Percentiles rank a stretch among this genome's conserved stretches.
phyloP scores from a whole-genome alignment of 2,797 vertebrate genomes.

The Percopsis omiscomaycus region DNA sequence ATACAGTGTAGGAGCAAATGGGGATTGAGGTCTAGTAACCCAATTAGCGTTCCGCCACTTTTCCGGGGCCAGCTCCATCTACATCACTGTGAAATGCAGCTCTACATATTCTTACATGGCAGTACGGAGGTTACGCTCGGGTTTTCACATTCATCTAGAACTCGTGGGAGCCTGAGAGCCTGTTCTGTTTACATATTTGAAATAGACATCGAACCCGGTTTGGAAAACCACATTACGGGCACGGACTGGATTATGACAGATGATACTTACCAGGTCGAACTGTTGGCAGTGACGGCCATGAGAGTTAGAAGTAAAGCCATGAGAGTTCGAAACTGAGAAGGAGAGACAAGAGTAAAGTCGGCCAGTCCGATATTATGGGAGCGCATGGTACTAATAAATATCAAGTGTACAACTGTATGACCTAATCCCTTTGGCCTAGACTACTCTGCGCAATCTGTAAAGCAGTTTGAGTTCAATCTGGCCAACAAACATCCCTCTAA shows the following conservation, averaged over 20 bases:
- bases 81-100: slow-evolving; percentile 26
- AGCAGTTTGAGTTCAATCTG: slow-evolving; percentile 11
- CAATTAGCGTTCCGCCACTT: slow-evolving; percentile 60
- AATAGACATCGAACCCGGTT: not conserved
- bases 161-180: not conserved
- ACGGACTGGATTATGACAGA: too few relatives aligned
- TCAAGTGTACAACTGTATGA: slow-evolving; percentile 27
- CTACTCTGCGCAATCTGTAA: slow-evolving; percentile 15
- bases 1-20: slow-evolving; percentile 49
- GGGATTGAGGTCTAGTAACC: slow-evolving; percentile 69
- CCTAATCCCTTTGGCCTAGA: slow-evolving; percentile 20
- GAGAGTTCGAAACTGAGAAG: not conserved
- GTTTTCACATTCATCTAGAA: not conserved
- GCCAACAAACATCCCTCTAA: slow-evolving; percentile 17
- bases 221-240: not conserved
- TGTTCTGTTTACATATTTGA: not conserved
- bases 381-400: slow-evolving; percentile 26
- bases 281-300: not conserved
- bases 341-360: not conserved
- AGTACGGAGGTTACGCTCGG: not conserved
- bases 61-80: slow-evolving; percentile 22
- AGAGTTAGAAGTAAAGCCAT: not conserved
- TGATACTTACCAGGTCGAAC: too few relatives aligned
- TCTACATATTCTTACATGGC: slow-evolving; percentile 13
- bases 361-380: not conserved